Percentiles rank a stretch among this genome's conserved stretches.
Evolutionary conservation across 1,140 invertebrate species (phyloP).

Genomic region (Littorina saxatilis): DNA sequence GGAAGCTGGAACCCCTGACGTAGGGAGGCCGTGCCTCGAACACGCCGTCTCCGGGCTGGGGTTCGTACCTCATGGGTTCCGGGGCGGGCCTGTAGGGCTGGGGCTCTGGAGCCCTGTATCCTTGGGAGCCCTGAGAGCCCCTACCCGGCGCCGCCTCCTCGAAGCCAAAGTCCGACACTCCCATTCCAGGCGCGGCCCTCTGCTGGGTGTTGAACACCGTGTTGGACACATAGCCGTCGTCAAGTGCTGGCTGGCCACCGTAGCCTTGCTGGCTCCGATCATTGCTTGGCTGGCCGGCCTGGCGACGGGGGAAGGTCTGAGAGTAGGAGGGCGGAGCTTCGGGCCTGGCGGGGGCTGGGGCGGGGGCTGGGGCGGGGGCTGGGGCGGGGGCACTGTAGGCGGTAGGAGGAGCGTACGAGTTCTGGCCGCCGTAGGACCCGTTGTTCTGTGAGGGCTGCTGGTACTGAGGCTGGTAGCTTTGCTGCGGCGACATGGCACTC

Average conservation of each 20-base stretch:
- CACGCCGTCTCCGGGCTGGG: constrained; percentile 5
- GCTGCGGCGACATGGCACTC: not conserved
- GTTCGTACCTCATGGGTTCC: constrained; percentile 27
- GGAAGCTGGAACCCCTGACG: not conserved
- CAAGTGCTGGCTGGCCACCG: too few species aligned
- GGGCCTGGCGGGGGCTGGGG: not conserved
- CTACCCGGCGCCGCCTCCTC: constrained; percentile 33
- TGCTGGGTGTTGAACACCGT: not conserved
- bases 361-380: not conserved
- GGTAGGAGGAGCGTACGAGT: not conserved
- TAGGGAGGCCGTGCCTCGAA: constrained; percentile 17
- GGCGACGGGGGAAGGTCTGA: constrained; percentile 28
- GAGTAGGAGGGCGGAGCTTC: constrained; percentile 29
- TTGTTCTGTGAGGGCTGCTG: not conserved
- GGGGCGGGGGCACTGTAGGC: too few species aligned
- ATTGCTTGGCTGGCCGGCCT: not conserved
- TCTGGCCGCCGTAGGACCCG: constrained; percentile 2
- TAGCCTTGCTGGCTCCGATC: not conserved
- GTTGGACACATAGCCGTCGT: not conserved
- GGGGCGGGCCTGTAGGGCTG: constrained; percentile 12
- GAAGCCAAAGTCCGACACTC: constrained; percentile 24
- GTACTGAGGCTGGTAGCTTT: constrained; percentile 9
- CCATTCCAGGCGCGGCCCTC: too few species aligned
- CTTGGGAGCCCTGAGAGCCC: not conserved
- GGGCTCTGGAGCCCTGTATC: constrained; percentile 9